phyloP scores from a whole-genome alignment of 2,888 invertebrate genomes.

The Folsomia candida region DNA sequence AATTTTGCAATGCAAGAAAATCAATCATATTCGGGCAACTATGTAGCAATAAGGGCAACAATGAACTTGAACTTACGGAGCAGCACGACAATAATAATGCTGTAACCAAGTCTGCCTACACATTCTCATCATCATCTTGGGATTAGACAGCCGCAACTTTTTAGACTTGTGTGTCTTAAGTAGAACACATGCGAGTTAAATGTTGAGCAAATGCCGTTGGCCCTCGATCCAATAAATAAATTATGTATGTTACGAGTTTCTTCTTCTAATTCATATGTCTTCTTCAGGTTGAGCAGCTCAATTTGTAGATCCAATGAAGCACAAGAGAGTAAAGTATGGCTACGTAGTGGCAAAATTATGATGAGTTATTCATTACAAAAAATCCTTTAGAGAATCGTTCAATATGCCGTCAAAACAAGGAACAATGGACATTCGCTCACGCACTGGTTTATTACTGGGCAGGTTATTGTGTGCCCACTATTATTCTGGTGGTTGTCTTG shows the following conservation, averaged over 20 bases:
- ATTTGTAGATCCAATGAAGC: too few species aligned
- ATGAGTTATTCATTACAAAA: too few species aligned
- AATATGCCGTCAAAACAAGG: too few species aligned
- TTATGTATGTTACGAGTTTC: not conserved
- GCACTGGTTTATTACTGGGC: not conserved
- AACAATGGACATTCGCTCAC: too few species aligned
- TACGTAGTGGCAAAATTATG: too few species aligned
- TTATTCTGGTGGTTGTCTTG: too few species aligned
- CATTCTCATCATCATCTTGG: not conserved
- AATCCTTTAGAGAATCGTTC: too few species aligned
- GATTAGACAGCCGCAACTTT: not conserved
- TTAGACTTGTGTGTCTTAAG: not conserved
- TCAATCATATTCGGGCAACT: not conserved
- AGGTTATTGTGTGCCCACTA: too few species aligned
- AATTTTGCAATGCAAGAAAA: not conserved
- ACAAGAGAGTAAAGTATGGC: too few species aligned
- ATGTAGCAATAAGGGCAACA: not conserved
- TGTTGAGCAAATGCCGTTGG: not conserved
- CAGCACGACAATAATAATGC: not conserved
- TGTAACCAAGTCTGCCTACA: not conserved
- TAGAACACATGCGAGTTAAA: slow-evolving; percentile 4
- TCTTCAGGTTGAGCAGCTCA: too few species aligned
- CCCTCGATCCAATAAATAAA: not conserved
- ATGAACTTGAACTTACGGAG: slow-evolving; percentile 8
- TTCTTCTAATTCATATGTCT: too few species aligned